Evolutionary conservation across 2,113 vertebrate species (phyloP), one percentile per base, ranked within the genome.

Genomic region (Anas platyrhynchos): DNA sequence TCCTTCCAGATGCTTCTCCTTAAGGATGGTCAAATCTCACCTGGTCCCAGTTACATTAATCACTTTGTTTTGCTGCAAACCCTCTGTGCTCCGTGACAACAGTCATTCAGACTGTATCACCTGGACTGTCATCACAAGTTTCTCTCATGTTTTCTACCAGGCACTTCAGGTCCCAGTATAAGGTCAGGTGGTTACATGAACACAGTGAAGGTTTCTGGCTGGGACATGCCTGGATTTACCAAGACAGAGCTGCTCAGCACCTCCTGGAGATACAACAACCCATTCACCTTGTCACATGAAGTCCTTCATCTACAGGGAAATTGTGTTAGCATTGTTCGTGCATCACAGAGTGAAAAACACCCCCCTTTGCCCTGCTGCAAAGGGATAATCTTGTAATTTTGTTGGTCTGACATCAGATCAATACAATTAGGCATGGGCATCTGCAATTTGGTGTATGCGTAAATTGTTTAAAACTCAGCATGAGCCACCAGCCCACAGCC

Each of bases 391-490:
- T 26, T 10, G 66, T 23, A 6, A 36, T 3, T 23, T n/a, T 27
- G 56, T 4, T 16, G 46, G 41, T 54, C 50, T 72, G 68, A 34
- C 6, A 5, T 26, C 71, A 36, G 50, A 20, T 26, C 31, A 11
- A 18, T 7, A 4, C 55, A 7, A n/a, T 27, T 23, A 14, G 20
- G 36, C 43, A 65, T 3, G 1, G 12, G 31, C 5, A 1, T 2
- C 76, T 62, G 77, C 34, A 25, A 25, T 26, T 15, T 25, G 13
- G 22, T 4, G 59, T 41, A 16, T 56, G 48, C 67, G 46, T 21
- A 38, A 11, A 5, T n/a, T 32, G 13, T 13, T 16, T 21, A n/a
- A 67, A 76, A 31, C 27, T 18, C 3, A 1, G 8, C 0, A 2
- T 4, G 36, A 58, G 65, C 31, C 11, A 11, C 32, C 31, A 52